Evolutionary conservation across 1,140 invertebrate genomes (phyloP).

Genomic region (Lineus longissimus): DNA sequence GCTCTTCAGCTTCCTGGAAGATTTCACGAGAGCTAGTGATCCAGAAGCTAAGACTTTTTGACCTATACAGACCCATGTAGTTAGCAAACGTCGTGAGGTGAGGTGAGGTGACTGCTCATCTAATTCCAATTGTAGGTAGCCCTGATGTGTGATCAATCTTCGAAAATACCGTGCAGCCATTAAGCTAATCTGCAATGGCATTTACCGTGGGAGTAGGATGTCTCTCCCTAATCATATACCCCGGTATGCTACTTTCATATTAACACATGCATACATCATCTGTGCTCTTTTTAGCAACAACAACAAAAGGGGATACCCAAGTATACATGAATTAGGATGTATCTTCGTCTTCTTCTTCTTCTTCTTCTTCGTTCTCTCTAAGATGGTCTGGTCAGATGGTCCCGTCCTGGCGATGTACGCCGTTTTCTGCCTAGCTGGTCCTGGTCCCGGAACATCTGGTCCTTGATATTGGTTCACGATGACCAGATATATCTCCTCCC

Average conservation of each 20-base stretch:
- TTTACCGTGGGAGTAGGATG: conserved; percentile 35
- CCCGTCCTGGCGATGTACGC: too few relatives aligned
- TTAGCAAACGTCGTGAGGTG: conserved; percentile 31
- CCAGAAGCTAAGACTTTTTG: conserved; percentile 22
- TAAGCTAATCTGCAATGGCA: conserved; percentile 26
- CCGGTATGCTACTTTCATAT: conserved; percentile 33
- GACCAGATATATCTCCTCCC: too few relatives aligned
- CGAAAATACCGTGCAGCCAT: conserved; percentile 30
- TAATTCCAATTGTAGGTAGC: conserved; percentile 32
- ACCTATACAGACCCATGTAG: conserved; percentile 17
- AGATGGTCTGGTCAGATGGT: too few relatives aligned
- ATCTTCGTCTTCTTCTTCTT: too few relatives aligned
- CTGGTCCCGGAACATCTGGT: too few relatives aligned
- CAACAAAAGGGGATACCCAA: conserved; percentile 35
- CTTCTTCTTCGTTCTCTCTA: too few relatives aligned
- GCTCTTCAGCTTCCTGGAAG: conserved; percentile 17
- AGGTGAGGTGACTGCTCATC: conserved; percentile 20
- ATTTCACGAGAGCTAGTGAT: conserved; percentile 19
- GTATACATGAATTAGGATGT: too few relatives aligned
- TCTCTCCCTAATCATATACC: conserved; percentile 33
- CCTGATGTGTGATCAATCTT: conserved; percentile 32
- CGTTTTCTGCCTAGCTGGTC: too few relatives aligned
- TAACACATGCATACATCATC: conserved; percentile 31
- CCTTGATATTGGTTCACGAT: too few relatives aligned
- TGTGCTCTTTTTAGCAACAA: conserved; percentile 17